These are phyloP conservation scores for Camponotus fellah DNA, from an alignment of 2,888 invertebrate genomes.

Conservation along the genomic window DNA sequence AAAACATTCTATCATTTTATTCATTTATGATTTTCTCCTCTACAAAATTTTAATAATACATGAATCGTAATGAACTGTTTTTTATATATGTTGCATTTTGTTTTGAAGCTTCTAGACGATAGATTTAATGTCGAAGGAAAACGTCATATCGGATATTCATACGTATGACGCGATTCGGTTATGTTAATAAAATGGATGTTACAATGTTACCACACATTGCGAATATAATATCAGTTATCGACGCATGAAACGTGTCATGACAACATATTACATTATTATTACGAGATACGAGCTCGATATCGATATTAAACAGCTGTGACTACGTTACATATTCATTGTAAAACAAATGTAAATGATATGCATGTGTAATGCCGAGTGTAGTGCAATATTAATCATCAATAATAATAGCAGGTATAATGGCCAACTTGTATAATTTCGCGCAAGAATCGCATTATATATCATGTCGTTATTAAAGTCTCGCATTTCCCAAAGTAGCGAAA, in stretches of 20 bases:
- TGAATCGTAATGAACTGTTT: neutral
- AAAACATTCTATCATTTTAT: neutral
- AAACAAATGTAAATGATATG: slow-evolving; percentile 22
- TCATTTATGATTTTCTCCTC: neutral
- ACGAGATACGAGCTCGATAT: slow-evolving; percentile 31
- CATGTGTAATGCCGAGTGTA: neutral
- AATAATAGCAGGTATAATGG: neutral
- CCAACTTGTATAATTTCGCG: neutral
- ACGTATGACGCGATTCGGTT: neutral
- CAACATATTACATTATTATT: slow-evolving; percentile 46
- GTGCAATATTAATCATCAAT: neutral
- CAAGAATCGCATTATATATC: neutral
- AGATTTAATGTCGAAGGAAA: neutral
- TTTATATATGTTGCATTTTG: neutral
- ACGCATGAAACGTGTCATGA: slow-evolving; percentile 13
- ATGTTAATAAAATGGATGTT: slow-evolving; percentile 36
- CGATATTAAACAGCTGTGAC: slow-evolving; percentile 24
- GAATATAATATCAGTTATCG: slow-evolving; percentile 32
- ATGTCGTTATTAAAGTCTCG: neutral
- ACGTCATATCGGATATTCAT: neutral
- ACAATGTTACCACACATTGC: neutral
- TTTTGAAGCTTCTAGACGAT: neutral
- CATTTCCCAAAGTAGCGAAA: neutral
- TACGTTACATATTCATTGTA: slow-evolving; percentile 34
- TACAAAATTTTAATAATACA: neutral